phyloP scores from a whole-genome alignment of 2,888 invertebrate genomes.

The Pterobdella sp. region DNA sequence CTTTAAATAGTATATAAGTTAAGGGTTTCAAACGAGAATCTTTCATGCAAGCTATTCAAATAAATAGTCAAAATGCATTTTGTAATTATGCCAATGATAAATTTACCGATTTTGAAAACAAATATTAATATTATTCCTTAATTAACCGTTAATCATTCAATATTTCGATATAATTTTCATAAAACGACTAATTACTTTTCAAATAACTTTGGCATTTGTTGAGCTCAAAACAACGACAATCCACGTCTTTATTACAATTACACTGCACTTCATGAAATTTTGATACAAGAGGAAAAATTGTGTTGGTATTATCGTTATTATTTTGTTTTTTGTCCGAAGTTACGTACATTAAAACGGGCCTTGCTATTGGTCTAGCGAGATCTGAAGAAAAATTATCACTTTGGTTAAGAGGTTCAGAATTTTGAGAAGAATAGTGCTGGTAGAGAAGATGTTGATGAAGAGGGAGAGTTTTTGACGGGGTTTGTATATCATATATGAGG shows the following conservation, averaged over 20 bases:
- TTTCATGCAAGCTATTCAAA: too few species aligned
- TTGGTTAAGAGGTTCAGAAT: background rate
- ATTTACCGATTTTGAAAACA: too few species aligned
- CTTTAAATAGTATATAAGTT: too few species aligned
- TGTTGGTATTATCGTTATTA: background rate
- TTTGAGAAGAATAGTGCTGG: conserved; percentile 15
- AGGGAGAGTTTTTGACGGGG: conserved; percentile 9
- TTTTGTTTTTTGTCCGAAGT: background rate
- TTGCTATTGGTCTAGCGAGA: background rate
- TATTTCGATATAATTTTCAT: too few species aligned
- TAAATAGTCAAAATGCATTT: too few species aligned
- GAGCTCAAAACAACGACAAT: background rate
- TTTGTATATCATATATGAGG: conserved; percentile 24
- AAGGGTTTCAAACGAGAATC: too few species aligned
- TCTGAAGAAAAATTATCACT: background rate
- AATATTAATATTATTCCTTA: too few species aligned
- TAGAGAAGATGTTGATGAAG: conserved; percentile 11
- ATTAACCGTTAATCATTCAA: too few species aligned
- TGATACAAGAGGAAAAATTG: background rate
- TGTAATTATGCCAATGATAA: too few species aligned
- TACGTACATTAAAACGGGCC: background rate
- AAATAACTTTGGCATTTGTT: background rate
- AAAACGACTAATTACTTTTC: background rate
- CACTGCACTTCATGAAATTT: background rate
- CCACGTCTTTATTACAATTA: background rate